Conservation (phyloP, 2,797 vertebrate species). For the Pseudomugil gertrudae region DNA sequence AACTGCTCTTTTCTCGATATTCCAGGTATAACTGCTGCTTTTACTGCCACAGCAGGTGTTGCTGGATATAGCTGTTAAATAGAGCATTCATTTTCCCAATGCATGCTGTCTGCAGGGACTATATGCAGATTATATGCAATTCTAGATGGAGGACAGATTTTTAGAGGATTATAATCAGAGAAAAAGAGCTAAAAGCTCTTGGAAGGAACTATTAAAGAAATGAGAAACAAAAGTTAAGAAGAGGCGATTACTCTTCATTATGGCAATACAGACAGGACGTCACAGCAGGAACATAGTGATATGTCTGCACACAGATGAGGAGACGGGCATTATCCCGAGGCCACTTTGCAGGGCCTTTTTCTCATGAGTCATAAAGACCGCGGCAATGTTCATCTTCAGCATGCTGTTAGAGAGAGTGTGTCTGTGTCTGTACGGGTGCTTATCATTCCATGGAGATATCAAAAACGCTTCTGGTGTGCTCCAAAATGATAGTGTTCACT, state of each 20-base stretch:
- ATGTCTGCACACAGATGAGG: conserved; percentile 2
- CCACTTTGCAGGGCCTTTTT: conserved; percentile 28
- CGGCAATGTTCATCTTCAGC: conserved; percentile 29
- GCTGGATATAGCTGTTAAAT: not conserved
- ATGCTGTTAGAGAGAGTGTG: conserved; percentile 9
- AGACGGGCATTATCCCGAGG: conserved; percentile 39
- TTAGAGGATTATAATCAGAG: conserved; percentile 5
- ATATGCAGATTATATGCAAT: not conserved
- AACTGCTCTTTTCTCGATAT: not conserved
- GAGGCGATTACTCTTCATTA: conserved; percentile 6
- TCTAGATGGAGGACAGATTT: not conserved
- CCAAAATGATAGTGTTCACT: conserved; percentile 34
- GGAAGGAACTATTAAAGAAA: not conserved
- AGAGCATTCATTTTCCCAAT: conserved; percentile 3
- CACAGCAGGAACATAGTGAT: conserved; percentile 11
- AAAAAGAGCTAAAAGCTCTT: conserved; percentile 15
- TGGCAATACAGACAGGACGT: conserved; percentile 3
- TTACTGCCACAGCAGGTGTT: not conserved
- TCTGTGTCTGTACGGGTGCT: conserved; percentile 15
- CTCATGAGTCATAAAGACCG: conserved; percentile 60
- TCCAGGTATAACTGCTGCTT: conserved; percentile 8
- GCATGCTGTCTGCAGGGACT: not conserved
- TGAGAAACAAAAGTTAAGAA: conserved; percentile 20
- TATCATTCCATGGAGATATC: conserved; percentile 38
- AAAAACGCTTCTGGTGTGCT: conserved; percentile 36